Evolutionary conservation across 2,888 invertebrate species (phyloP).

Genomic region (Acanthococcus lagerstroemiae): DNA sequence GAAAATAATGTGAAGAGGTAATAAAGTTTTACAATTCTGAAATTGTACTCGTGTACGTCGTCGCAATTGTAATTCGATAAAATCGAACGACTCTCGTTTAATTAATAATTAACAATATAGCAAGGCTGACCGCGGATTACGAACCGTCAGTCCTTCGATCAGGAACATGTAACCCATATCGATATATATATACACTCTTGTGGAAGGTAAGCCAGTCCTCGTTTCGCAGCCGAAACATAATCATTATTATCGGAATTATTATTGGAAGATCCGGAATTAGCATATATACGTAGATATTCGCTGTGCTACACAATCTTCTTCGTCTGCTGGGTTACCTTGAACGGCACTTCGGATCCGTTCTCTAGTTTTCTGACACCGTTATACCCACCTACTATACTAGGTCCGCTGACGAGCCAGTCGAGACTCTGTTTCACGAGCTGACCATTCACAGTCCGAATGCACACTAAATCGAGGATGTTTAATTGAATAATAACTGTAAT

Average conservation of each 20-base stretch:
- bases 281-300: conserved; percentile 6
- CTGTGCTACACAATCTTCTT: conserved; percentile 7
- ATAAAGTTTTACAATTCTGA: background rate
- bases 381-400: too few species aligned
- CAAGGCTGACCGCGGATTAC: background rate
- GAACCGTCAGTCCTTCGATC: conserved; percentile 6
- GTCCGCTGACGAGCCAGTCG: too few species aligned
- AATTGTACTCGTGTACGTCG: background rate
- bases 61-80: conserved; percentile 2
- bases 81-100: conserved; percentile 1
- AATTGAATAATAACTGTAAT: background rate
- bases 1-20: background rate
- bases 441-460: too few species aligned
- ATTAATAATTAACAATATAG: conserved; percentile 5
- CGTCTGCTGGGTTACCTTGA: conserved; percentile 19
- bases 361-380: background rate
- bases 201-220: conserved; percentile 23
- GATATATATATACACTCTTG: conserved; percentile 9
- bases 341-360: background rate
- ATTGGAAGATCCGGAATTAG: conserved; percentile 25
- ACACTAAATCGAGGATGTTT: too few species aligned
- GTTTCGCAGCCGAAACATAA: conserved; percentile 5
- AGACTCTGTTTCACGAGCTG: too few species aligned
- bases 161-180: conserved; percentile 17
- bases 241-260: conserved; percentile 4